Evolutionary conservation across 1,140 invertebrate genomes (phyloP), one percentile per base, ranked within the genome.

Genomic region (Lepidostoma basale): DNA sequence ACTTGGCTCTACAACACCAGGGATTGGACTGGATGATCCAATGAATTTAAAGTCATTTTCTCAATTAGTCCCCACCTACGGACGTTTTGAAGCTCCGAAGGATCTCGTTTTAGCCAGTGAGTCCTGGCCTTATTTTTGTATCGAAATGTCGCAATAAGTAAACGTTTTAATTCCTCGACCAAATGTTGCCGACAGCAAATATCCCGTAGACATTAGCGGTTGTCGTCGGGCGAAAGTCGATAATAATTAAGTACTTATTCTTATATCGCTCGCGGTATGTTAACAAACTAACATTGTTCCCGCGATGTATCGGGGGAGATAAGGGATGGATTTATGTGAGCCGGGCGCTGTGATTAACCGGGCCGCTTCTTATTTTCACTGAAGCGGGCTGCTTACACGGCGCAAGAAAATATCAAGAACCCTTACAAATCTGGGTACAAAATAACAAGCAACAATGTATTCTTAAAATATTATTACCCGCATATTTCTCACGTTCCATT

Each of bases 181-280:
- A 33, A 60, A 49, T 25, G 16, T 56, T 56, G 52, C 14, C 52
- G 52, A 39, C 30, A 20, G 47, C 36, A 45, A 62, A 66, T 62
- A 40, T 69, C 20, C 33, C 30, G 45, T 30, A 16, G 26, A 62
- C 45, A 68, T 68, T 62, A 66, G 63, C 54, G 64, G 39, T 67
- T 63, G 69, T 71, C 71, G 66, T 68, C 56, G 63, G 54, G 73
- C 69, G 73, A 74, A 73, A 74, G 73, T 74, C 75, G 69, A 77
- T 77, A 78, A 77, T 77, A 78, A 78, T 78, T 78, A 78, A 76
- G 75, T 74, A 75, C 75, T 74, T 77, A 77, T 75, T 74, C 72
- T 75, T 75, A 76, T 76, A 76, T 71, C 74, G 74, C 72, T 62
- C 52, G 67, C 64, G 68, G 75, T 72, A 78, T 77, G 75, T 78